Percentiles rank a stretch among this genome's conserved stretches.
phyloP scores from a whole-genome alignment of 2,113 vertebrate genomes.

The Python bivittatus region DNA sequence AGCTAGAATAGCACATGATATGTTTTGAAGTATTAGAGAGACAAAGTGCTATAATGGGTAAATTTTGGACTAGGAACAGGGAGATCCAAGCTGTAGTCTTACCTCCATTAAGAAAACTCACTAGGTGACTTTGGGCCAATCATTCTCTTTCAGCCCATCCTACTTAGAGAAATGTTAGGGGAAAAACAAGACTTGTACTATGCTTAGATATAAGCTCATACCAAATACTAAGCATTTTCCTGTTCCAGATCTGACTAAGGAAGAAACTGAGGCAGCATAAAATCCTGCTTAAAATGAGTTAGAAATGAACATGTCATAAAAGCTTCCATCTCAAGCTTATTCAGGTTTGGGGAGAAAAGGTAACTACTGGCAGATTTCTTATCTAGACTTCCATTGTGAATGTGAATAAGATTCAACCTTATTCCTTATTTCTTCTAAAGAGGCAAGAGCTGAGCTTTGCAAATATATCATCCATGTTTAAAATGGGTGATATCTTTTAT shows the following conservation, averaged over 20 bases:
- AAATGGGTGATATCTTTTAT: background rate
- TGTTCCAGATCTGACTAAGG: background rate
- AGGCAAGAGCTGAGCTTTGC: background rate
- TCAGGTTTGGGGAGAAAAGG: background rate
- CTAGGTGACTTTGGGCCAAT: too few species aligned
- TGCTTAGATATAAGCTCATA: too few species aligned
- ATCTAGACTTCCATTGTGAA: background rate
- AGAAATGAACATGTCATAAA: background rate
- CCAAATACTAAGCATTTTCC: background rate
- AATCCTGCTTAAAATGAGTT: background rate
- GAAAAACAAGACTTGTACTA: too few species aligned
- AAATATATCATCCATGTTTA: background rate
- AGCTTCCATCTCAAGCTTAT: background rate
- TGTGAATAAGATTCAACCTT: background rate
- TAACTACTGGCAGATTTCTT: background rate
- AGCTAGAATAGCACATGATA: background rate
- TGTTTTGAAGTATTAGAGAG: background rate
- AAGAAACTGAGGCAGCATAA: background rate
- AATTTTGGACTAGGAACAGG: too few species aligned
- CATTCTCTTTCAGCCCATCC: too few species aligned
- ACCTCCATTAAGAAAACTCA: too few species aligned
- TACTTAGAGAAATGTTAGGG: too few species aligned
- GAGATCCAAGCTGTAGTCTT: too few species aligned
- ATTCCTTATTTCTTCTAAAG: too few species aligned
- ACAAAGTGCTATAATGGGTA: background rate